A percentile compares a stretch with the other conserved stretches of the same genome.
phyloP scores from a whole-genome alignment of 1,140 invertebrate species.

The Thaumetopoea pityocampa region DNA sequence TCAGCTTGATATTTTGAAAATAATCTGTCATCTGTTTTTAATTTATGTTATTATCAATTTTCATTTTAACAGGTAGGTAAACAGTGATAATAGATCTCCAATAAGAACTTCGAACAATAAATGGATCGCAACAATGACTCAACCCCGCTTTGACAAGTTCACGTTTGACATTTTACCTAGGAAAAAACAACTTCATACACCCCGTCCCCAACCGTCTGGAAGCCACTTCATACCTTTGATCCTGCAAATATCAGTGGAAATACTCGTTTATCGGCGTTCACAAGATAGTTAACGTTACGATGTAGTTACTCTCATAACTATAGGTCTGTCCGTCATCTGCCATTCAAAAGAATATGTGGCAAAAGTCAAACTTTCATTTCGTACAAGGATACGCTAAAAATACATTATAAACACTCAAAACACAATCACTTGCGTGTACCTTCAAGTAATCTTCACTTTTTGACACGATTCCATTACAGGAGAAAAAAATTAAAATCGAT shows the following conservation, averaged over 20 bases:
- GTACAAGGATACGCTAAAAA: conserved; percentile 75
- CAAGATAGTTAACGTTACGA: conserved; percentile 56
- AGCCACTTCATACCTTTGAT: conserved; percentile 30
- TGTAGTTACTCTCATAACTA: conserved; percentile 59
- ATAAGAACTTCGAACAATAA: conserved; percentile 43
- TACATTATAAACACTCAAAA: conserved; percentile 70
- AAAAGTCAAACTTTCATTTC: conserved; percentile 76
- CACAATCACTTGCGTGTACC: conserved; percentile 37
- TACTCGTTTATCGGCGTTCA: conserved; percentile 20
- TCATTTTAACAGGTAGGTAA: conserved; percentile 22
- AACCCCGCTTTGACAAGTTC: conserved; percentile 73
- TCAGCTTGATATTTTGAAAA: too few species aligned
- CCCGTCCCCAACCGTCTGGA: conserved; percentile 39
- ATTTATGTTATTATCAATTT: too few species aligned
- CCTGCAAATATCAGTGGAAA: conserved; percentile 14
- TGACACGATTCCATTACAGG: conserved; percentile 57
- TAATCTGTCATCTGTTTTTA: too few species aligned
- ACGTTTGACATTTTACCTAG: conserved; percentile 67
- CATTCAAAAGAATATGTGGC: conserved; percentile 76
- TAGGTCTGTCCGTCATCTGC: conserved; percentile 71
- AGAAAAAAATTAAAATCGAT: conserved; percentile 74
- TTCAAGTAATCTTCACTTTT: conserved; percentile 39
- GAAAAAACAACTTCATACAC: conserved; percentile 61
- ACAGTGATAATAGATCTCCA: conserved; percentile 21
- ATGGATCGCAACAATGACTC: conserved; percentile 68